Percentiles rank a stretch among this genome's conserved stretches.
phyloP scores from a whole-genome alignment of 2,888 invertebrate genomes.

The Protodeltote pygarga region DNA sequence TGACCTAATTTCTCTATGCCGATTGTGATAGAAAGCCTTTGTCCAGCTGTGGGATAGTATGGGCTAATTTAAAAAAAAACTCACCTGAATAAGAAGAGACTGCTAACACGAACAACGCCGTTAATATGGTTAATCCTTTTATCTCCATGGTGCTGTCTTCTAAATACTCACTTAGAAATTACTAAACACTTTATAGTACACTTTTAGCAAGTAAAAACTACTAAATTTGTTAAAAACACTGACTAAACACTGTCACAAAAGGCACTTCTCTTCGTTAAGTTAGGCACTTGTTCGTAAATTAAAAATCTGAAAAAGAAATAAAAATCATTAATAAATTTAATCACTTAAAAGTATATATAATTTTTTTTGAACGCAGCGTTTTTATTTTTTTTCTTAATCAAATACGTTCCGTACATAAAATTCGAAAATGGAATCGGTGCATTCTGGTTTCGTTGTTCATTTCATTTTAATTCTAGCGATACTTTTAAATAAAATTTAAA shows the following conservation, averaged over 20 bases:
- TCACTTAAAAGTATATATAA: neutral
- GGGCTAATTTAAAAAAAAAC: slow-evolving; percentile 11
- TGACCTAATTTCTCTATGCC: too few species aligned
- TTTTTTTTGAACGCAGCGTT: neutral
- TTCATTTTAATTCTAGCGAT: too few species aligned
- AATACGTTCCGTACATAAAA: too few species aligned
- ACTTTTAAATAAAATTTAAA: too few species aligned
- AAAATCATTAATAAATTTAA: slow-evolving; percentile 13
- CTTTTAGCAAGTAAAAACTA: slow-evolving; percentile 53
- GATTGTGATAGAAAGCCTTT: too few species aligned
- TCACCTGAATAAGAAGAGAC: slow-evolving; percentile 76
- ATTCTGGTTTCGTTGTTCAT: too few species aligned
- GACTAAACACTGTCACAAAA: slow-evolving; percentile 70
- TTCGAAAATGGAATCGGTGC: too few species aligned
- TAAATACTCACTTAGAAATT: slow-evolving; percentile 55
- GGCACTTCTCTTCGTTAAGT: too few species aligned
- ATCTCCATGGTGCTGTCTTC: slow-evolving; percentile 67
- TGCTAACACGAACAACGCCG: slow-evolving; percentile 67
- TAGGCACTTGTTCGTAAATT: slow-evolving; percentile 49
- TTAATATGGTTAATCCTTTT: slow-evolving; percentile 63
- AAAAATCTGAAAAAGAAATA: slow-evolving; percentile 67
- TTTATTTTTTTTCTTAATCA: neutral
- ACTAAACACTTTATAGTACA: slow-evolving; percentile 55
- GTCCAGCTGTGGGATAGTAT: too few species aligned
- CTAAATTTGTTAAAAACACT: slow-evolving; percentile 57